phyloP scores from a whole-genome alignment of 2,797 vertebrate species.

The Urophycis tenuis region DNA sequence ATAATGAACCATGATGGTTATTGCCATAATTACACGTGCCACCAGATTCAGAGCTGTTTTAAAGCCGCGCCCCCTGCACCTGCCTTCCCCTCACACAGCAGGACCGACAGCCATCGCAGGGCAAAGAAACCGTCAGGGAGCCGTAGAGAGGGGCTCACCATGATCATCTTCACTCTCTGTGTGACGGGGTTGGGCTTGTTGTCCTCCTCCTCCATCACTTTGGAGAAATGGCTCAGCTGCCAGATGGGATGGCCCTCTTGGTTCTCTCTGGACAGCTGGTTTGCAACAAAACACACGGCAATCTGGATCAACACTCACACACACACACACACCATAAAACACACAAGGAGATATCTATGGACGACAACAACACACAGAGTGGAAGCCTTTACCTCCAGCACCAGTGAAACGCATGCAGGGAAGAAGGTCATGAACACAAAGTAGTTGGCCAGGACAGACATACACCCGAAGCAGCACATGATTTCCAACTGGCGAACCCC shows the following conservation, averaged over 20 bases:
- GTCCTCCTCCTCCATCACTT: constrained; percentile 91
- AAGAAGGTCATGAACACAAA: constrained; percentile 99
- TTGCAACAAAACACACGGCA: neutral
- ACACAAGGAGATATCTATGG: neutral
- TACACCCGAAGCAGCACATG: constrained; percentile 98
- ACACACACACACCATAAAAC: neutral
- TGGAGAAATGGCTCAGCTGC: constrained; percentile 93
- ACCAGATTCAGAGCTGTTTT: neutral
- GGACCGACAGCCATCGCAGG: neutral
- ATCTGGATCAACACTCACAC: neutral
- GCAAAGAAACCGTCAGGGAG: neutral
- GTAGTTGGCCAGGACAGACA: constrained; percentile 97
- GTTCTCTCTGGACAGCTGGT: constrained; percentile 88
- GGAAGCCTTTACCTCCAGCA: constrained; percentile 81
- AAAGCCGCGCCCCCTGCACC: neutral
- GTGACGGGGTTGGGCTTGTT: constrained; percentile 98
- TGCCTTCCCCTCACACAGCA: neutral
- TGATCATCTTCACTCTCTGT: constrained; percentile 98
- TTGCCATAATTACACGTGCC: neutral
- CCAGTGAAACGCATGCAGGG: constrained; percentile 93
- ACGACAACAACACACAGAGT: neutral
- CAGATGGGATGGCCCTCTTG: constrained; percentile 93
- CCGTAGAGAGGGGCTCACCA: constrained; percentile 69
- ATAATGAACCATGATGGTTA: neutral
- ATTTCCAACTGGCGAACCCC: constrained; percentile 95